Conservation (phyloP, 2,797 vertebrate species). For the Rhinophrynus dorsalis region DNA sequence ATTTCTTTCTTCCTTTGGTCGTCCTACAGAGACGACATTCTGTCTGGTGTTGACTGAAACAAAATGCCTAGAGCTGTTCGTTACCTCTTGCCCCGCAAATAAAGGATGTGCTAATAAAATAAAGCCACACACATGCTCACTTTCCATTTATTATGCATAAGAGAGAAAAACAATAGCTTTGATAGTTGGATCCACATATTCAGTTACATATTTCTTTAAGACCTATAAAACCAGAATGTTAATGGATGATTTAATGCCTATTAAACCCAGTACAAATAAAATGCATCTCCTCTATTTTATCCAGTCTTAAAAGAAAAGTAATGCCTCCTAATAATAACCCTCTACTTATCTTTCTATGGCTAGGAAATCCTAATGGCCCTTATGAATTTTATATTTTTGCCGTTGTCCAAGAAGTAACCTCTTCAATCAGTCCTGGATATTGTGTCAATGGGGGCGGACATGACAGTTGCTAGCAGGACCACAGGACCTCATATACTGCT, state of each 20-base stretch:
- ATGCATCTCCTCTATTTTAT: slow-evolving; percentile 4
- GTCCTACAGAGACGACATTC: slow-evolving; percentile 26
- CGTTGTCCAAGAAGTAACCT: too few species aligned
- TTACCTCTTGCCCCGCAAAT: slow-evolving; percentile 11
- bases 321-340: too few species aligned
- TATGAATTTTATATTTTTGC: too few species aligned
- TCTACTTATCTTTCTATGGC: too few species aligned
- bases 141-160: slow-evolving; percentile 25
- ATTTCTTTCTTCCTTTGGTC: slow-evolving; percentile 19
- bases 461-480: too few species aligned
- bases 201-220: slow-evolving; percentile 28
- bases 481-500: too few species aligned
- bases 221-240: slow-evolving; percentile 11
- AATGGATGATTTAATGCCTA: slow-evolving; percentile 27
- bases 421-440: too few species aligned
- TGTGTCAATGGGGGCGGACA: too few species aligned
- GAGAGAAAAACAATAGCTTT: slow-evolving; percentile 4
- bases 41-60: slow-evolving; percentile 1
- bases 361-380: too few species aligned
- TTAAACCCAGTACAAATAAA: slow-evolving; percentile 25
- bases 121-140: background rate
- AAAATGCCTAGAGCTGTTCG: slow-evolving; percentile 8
- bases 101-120: slow-evolving; percentile 14
- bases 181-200: slow-evolving; percentile 19
- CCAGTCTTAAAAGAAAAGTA: slow-evolving; percentile 8